Conservation (phyloP, 2,113 vertebrate genomes). For the Himantopus leucocephalus region DNA sequence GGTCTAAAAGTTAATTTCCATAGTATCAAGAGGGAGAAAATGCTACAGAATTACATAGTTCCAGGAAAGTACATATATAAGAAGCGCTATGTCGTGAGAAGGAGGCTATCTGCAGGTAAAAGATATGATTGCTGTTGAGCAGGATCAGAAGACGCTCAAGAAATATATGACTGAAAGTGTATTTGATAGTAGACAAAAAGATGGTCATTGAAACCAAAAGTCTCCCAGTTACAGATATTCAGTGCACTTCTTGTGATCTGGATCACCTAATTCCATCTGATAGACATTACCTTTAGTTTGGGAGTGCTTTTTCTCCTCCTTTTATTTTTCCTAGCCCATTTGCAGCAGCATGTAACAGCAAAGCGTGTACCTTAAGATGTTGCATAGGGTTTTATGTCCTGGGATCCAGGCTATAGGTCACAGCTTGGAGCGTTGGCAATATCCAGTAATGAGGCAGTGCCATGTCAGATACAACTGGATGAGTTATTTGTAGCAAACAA, state of each 20-base stretch:
- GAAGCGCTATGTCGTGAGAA: background rate
- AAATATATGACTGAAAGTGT: background rate
- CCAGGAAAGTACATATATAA: background rate
- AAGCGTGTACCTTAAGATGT: fast-evolving
- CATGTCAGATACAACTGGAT: background rate
- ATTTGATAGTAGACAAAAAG: background rate
- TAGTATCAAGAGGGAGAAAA: background rate
- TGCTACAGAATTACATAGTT: background rate
- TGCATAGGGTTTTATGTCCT: background rate
- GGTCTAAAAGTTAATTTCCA: background rate
- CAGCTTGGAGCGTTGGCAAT: background rate
- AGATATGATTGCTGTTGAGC: background rate
- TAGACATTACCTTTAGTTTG: background rate
- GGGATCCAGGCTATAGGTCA: background rate
- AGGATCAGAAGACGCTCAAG: background rate
- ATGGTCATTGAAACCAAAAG: background rate
- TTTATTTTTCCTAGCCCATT: background rate
- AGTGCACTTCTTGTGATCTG: background rate
- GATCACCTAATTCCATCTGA: background rate
- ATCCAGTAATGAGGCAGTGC: background rate
- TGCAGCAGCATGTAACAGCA: background rate
- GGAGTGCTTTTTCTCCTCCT: background rate
- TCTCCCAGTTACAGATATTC: background rate
- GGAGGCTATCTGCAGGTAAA: background rate
- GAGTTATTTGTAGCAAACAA: conserved; percentile 34